Evolutionary conservation across 2,113 vertebrate genomes (phyloP).

Genomic region (Meleagris gallopavo): DNA sequence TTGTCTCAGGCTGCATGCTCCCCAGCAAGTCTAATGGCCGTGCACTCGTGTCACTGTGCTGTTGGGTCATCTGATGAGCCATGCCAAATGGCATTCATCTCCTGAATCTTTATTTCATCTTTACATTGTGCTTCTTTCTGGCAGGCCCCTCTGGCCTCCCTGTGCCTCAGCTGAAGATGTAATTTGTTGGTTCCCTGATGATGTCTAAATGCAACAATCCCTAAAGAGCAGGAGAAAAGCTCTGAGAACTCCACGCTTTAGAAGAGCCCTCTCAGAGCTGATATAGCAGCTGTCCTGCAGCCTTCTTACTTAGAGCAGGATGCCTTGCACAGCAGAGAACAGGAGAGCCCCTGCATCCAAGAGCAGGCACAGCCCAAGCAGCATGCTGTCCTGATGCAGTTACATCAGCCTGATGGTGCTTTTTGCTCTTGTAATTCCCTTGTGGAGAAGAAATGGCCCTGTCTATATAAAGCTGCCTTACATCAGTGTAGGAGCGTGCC

Average conservation of each 20-base stretch:
- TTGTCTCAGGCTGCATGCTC: accelerated
- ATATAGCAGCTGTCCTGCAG: not conserved
- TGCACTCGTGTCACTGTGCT: not conserved
- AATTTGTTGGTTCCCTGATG: not conserved
- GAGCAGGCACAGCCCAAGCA: not conserved
- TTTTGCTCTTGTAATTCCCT: not conserved
- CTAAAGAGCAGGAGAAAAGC: not conserved
- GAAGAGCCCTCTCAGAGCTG: not conserved
- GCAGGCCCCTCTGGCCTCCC: not conserved
- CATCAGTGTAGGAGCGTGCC: not conserved
- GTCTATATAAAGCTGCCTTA: not conserved
- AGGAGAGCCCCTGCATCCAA: not conserved
- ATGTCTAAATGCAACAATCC: not conserved
- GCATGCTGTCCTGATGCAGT: not conserved
- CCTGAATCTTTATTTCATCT: not conserved
- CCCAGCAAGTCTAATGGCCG: not conserved
- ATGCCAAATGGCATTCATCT: not conserved
- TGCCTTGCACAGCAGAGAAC: accelerated
- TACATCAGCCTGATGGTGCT: not conserved
- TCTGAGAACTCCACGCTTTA: not conserved
- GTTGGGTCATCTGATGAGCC: not conserved
- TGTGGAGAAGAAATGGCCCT: not conserved
- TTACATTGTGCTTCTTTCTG: not conserved
- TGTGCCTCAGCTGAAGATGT: not conserved
- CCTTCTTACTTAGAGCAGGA: not conserved